Evolutionary conservation across 2,888 invertebrate genomes (phyloP).

Genomic region (Cephus sareptanus): DNA sequence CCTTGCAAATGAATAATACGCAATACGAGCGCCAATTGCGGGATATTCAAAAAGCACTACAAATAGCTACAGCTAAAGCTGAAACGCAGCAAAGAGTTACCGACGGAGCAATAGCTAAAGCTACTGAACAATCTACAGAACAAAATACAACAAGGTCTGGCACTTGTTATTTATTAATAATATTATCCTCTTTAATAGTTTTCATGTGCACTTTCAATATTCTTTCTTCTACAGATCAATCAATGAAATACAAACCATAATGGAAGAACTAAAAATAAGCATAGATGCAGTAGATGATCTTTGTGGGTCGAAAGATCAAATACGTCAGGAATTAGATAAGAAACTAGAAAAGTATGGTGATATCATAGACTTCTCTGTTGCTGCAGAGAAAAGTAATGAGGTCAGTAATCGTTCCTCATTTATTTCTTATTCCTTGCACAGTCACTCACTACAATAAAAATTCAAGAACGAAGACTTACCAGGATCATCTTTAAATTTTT

Average conservation of each 20-base stretch:
- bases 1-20: constrained; percentile 31
- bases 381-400: constrained; percentile 38
- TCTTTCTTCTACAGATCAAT: constrained; percentile 33
- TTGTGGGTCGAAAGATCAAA: constrained; percentile 47
- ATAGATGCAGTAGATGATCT: constrained; percentile 47
- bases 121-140: constrained; percentile 39
- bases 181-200: neutral
- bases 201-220: too few relatives aligned
- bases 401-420: constrained; percentile 35
- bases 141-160: neutral
- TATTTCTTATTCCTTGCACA: constrained; percentile 1
- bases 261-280: constrained; percentile 34
- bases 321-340: constrained; percentile 53
- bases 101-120: constrained; percentile 62
- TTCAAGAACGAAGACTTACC: neutral
- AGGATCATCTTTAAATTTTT: constrained; percentile 11
- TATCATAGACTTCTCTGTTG: constrained; percentile 43
- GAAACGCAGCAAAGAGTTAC: constrained; percentile 61
- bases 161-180: constrained; percentile 1
- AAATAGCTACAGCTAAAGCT: constrained; percentile 50
- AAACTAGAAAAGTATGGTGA: constrained; percentile 54
- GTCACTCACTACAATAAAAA: neutral
- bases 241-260: constrained; percentile 35
- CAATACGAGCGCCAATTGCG: constrained; percentile 33
- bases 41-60: constrained; percentile 36